These are phyloP conservation scores for Pardalotus punctatus DNA, from an alignment of 2,113 vertebrate genomes.

Conservation along the genomic window DNA sequence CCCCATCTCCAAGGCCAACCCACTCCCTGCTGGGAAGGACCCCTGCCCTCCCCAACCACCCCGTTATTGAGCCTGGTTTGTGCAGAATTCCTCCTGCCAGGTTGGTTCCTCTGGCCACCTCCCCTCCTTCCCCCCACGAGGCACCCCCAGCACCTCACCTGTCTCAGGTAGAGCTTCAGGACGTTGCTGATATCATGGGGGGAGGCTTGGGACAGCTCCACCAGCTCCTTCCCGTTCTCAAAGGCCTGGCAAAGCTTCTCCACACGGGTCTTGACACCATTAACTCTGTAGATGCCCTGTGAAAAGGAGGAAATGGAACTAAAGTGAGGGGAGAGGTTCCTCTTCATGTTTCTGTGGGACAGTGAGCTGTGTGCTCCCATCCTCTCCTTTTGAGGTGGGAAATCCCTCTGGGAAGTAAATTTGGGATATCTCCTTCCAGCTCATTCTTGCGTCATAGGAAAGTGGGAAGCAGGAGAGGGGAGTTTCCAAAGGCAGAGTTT, in stretches of 20 bases:
- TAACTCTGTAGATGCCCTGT: constrained; percentile 96
- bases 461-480: not conserved
- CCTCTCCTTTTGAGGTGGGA: not conserved
- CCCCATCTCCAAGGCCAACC: not conserved
- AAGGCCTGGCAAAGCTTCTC: constrained; percentile 98
- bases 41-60: not conserved
- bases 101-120: not conserved
- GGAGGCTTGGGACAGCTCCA: constrained; percentile 91
- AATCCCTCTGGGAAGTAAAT: not conserved
- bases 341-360: accelerated
- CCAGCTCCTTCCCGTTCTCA: constrained; percentile 93
- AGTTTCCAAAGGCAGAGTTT: not conserved
- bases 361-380: not conserved
- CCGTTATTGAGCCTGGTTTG: accelerated
- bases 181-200: constrained; percentile 97
- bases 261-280: constrained; percentile 93
- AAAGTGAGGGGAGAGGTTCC: not conserved
- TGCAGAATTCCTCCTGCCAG: not conserved
- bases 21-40: accelerated
- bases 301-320: not conserved
- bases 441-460: not conserved
- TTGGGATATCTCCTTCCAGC: not conserved
- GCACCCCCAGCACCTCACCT: constrained; percentile 70
- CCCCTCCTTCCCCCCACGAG: not conserved
- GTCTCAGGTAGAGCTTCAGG: constrained; percentile 95